Evolutionary conservation across 2,888 invertebrate genomes (phyloP).

Genomic region (Prosapia bicincta): DNA sequence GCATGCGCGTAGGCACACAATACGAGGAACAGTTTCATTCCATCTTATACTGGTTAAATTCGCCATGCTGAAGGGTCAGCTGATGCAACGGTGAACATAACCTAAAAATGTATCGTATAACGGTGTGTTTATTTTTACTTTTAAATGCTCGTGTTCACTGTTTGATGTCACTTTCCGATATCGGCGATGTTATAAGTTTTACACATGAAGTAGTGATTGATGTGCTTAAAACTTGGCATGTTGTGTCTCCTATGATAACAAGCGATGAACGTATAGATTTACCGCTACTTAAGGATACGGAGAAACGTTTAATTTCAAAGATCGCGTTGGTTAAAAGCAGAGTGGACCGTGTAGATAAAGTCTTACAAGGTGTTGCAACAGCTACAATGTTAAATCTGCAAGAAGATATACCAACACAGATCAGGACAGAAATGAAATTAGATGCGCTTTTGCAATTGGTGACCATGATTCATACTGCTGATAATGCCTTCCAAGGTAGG

Average conservation of each 20-base stretch:
- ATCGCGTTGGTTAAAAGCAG: conserved; percentile 40
- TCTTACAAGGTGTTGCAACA: conserved; percentile 37
- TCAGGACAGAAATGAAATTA: conserved; percentile 57
- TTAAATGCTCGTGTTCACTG: not conserved
- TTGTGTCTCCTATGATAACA: conserved; percentile 44
- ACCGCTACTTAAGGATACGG: conserved; percentile 19
- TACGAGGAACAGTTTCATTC: too few species aligned
- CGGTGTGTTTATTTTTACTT: conserved; percentile 11
- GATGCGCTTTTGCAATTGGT: conserved; percentile 60
- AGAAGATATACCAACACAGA: conserved; percentile 48
- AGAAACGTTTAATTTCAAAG: conserved; percentile 37
- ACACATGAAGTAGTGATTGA: conserved; percentile 59
- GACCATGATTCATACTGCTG: conserved; percentile 56
- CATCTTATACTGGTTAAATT: too few species aligned
- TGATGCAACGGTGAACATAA: conserved; percentile 17
- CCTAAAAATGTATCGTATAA: conserved; percentile 5
- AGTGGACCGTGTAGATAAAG: conserved; percentile 41
- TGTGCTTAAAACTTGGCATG: conserved; percentile 60
- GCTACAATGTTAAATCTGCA: conserved; percentile 36
- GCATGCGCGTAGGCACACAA: too few species aligned
- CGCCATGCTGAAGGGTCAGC: not conserved
- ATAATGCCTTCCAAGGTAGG: conserved; percentile 52
- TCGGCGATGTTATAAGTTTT: conserved; percentile 57
- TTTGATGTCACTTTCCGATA: conserved; percentile 45
- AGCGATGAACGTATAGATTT: conserved; percentile 10